A percentile compares a stretch with the other conserved stretches of the same genome.
These are phyloP conservation scores for Myiagra hebetior DNA, from an alignment of 2,113 vertebrate species.

Conservation along the genomic window DNA sequence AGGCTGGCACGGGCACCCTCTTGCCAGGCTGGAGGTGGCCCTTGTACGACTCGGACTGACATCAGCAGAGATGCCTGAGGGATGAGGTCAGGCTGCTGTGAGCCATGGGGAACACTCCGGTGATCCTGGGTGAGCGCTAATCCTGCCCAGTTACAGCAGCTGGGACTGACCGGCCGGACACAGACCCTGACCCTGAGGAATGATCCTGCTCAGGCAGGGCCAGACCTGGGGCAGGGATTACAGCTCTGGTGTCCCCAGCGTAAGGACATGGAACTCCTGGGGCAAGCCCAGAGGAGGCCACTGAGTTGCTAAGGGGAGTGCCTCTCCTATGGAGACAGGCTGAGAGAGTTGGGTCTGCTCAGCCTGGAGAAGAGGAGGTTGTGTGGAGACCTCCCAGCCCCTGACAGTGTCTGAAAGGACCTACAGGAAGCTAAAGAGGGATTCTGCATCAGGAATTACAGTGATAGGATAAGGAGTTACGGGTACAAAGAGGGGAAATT, in stretches of 20 bases:
- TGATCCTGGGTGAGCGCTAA: background rate
- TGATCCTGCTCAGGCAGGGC: background rate
- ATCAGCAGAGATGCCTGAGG: background rate
- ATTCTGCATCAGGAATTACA: background rate
- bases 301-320: background rate
- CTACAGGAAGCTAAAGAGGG: background rate
- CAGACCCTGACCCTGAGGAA: rapidly evolving
- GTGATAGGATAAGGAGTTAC: too few species aligned
- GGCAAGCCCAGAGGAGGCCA: background rate
- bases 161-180: rapidly evolving
- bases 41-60: rapidly evolving
- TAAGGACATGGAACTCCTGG: background rate
- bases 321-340: background rate
- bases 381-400: background rate
- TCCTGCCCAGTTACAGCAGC: background rate
- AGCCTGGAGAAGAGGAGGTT: background rate
- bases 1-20: background rate
- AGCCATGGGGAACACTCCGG: background rate
- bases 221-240: too few species aligned
- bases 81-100: background rate
- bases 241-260: background rate
- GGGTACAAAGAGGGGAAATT: too few species aligned
- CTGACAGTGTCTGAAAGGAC: too few species aligned
- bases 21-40: background rate
- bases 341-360: background rate